Evolutionary conservation across 1,140 invertebrate genomes (phyloP).

Genomic region (Euschistus heros): DNA sequence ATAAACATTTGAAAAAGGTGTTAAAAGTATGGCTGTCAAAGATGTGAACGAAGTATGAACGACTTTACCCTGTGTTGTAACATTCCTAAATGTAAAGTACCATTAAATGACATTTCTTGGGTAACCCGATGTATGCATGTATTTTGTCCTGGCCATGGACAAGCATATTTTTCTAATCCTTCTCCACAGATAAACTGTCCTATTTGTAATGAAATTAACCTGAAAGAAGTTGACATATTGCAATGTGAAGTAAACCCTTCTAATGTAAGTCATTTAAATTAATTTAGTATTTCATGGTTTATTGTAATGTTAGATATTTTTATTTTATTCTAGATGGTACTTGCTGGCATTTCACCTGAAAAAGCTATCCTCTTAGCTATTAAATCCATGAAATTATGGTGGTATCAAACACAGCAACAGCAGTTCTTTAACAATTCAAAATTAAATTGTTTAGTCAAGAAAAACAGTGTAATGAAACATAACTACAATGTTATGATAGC

Average conservation of each 20-base stretch:
- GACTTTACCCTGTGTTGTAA: constrained; percentile 20
- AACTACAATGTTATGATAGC: not conserved
- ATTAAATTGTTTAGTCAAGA: not conserved
- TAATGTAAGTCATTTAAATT: constrained; percentile 11
- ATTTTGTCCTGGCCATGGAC: constrained; percentile 25
- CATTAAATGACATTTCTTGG: constrained; percentile 14
- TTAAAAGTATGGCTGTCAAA: not conserved
- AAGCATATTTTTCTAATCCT: constrained; percentile 17
- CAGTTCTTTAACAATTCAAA: constrained; percentile 1
- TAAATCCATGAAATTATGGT: constrained; percentile 23
- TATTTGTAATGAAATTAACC: constrained; percentile 22
- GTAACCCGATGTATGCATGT: constrained; percentile 23
- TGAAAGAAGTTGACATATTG: constrained; percentile 20
- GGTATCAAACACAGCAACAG: constrained; percentile 15
- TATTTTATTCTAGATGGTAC: constrained; percentile 22
- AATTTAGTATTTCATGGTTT: not conserved
- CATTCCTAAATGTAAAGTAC: constrained; percentile 16
- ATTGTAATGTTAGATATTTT: not conserved
- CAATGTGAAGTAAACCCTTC: constrained; percentile 19
- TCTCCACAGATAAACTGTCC: constrained; percentile 22
- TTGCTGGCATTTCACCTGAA: constrained; percentile 17
- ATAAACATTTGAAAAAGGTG: too few relatives aligned
- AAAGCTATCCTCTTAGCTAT: constrained; percentile 9
- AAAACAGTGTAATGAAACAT: constrained; percentile 3
- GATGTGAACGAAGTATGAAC: constrained; percentile 10